phyloP scores from a whole-genome alignment of 2,113 vertebrate genomes.

The Scomber japonicus region DNA sequence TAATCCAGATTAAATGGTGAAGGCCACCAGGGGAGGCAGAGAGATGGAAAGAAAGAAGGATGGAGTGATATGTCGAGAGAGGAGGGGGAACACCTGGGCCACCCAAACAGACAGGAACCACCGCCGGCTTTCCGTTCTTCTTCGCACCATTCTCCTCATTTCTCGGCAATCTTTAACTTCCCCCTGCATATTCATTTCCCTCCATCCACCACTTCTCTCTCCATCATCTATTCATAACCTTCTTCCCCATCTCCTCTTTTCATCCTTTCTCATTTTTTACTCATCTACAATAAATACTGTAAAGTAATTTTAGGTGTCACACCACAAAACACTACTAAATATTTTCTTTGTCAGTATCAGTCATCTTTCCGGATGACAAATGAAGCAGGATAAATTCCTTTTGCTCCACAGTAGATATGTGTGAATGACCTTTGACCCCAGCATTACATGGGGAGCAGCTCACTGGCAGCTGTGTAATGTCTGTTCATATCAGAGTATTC shows the following conservation, averaged over 20 bases:
- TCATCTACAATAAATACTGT: too few relatives aligned
- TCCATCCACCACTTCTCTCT: not conserved
- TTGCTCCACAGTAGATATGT: not conserved
- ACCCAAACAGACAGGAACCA: conserved; percentile 61
- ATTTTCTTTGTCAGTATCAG: not conserved
- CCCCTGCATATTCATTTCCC: conserved; percentile 11
- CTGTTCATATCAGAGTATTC: conserved; percentile 21
- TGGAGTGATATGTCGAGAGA: conserved; percentile 5
- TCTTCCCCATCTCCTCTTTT: not conserved
- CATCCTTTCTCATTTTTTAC: not conserved
- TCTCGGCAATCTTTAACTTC: conserved; percentile 17
- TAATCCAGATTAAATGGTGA: conserved; percentile 75
- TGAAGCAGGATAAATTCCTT: not conserved
- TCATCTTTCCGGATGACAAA: not conserved
- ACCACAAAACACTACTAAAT: not conserved
- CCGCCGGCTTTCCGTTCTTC: conserved; percentile 20
- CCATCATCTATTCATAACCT: not conserved
- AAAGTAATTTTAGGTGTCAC: too few relatives aligned
- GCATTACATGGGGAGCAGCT: not conserved
- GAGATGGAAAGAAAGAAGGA: conserved; percentile 27
- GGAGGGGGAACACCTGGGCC: conserved; percentile 62
- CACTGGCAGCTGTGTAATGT: not conserved
- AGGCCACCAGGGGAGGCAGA: conserved; percentile 59
- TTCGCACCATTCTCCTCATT: conserved; percentile 21
- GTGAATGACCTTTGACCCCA: conserved; percentile 38